phyloP scores from a whole-genome alignment of 2,797 vertebrate species.

The Taenioides sp. region DNA sequence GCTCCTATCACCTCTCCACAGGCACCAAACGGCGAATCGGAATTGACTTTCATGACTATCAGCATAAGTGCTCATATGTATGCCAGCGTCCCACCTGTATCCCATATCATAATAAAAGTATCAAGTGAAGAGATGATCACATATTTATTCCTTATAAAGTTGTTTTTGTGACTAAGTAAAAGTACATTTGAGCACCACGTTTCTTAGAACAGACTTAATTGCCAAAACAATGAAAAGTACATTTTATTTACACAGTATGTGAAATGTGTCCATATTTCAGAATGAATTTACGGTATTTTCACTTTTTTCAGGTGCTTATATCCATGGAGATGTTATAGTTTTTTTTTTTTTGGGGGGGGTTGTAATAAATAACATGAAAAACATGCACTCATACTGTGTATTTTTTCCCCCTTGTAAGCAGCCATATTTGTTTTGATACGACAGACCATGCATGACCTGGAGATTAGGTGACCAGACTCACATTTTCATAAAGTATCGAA shows the following conservation, averaged over 20 bases:
- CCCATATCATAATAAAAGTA: slow-evolving; percentile 35
- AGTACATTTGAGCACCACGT: no score
- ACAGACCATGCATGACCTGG: no score
- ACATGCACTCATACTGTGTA: no score
- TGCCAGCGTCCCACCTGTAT: slow-evolving; percentile 24
- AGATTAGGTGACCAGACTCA: no score
- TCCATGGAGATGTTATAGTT: no score
- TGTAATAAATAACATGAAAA: no score
- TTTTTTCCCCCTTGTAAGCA: no score
- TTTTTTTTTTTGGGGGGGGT: no score
- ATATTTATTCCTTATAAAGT: not conserved
- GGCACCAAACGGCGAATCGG: slow-evolving; percentile 2
- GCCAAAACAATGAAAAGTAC: not conserved
- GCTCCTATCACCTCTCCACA: not conserved
- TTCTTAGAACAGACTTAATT: not conserved
- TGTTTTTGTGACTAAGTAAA: not conserved
- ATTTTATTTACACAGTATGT: not conserved
- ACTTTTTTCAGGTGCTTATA: not conserved
- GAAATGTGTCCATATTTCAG: not conserved
- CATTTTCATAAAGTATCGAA: no score
- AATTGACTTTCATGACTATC: slow-evolving; percentile 9
- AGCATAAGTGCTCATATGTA: slow-evolving; percentile 30
- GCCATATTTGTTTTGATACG: no score
- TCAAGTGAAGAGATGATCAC: slow-evolving; percentile 3
- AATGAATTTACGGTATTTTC: not conserved